These are phyloP conservation scores for Sapajus apella DNA, from an alignment of 2,113 vertebrate genomes.

Conservation along the genomic window DNA sequence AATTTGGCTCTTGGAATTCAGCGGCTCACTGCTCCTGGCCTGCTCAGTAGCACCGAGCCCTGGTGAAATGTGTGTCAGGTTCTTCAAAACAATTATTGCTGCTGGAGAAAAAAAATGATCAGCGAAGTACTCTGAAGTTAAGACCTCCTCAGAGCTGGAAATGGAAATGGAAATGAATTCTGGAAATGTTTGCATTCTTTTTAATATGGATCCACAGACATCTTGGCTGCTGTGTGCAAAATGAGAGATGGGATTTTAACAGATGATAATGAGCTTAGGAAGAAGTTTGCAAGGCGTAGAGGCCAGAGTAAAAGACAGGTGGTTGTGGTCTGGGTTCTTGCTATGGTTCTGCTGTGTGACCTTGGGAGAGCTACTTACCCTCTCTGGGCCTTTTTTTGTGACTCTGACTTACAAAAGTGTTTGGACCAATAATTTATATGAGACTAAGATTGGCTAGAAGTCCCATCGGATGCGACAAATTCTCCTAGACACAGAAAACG, in stretches of 20 bases:
- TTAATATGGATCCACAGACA: conserved; percentile 47
- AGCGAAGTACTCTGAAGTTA: conserved; percentile 46
- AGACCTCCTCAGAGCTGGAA: conserved; percentile 60
- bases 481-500: background rate
- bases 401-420: background rate
- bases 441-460: background rate
- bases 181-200: conserved; percentile 59
- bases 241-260: conserved; percentile 30
- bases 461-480: background rate
- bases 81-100: conserved; percentile 69
- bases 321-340: background rate
- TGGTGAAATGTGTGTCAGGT: conserved; percentile 50
- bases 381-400: background rate
- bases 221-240: background rate
- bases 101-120: conserved; percentile 52
- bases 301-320: background rate
- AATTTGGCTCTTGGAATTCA: conserved; percentile 49
- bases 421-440: background rate
- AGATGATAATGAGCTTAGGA: conserved; percentile 23
- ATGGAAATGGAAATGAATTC: conserved; percentile 64
- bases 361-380: background rate
- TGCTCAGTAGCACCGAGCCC: conserved; percentile 11
- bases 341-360: background rate
- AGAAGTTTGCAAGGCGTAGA: background rate
- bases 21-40: conserved; percentile 32